Evolutionary conservation across 2,888 invertebrate species (phyloP).

Genomic region (Gasteruption jaculator): DNA sequence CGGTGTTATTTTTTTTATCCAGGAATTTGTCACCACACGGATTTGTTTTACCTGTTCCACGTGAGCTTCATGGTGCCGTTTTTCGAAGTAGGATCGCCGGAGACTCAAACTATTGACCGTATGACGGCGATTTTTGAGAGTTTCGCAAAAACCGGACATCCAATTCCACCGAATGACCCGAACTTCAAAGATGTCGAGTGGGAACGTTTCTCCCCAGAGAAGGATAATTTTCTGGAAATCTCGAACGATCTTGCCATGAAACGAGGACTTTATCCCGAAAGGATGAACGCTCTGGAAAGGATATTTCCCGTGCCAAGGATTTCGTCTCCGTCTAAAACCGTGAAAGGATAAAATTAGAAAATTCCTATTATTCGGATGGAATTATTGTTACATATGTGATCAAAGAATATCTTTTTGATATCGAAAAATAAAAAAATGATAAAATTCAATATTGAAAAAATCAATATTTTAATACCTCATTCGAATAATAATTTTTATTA

Average conservation of each 20-base stretch:
- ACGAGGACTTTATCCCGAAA: slow-evolving; percentile 43
- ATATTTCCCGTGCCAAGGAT: slow-evolving; percentile 37
- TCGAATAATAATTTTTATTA: no score
- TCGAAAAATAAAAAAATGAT: no score
- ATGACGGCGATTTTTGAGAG: slow-evolving; percentile 49
- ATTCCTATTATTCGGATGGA: no score
- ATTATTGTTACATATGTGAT: no score
- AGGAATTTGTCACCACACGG: slow-evolving; percentile 54
- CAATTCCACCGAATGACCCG: slow-evolving; percentile 45
- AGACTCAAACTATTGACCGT: slow-evolving; percentile 46
- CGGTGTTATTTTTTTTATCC: slow-evolving; percentile 9
- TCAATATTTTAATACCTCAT: no score
- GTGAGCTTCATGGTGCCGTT: slow-evolving; percentile 39
- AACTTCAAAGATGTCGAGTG: slow-evolving; percentile 46
- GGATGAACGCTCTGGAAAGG: slow-evolving; percentile 48
- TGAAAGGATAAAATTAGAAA: no score
- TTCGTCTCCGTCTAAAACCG: no score
- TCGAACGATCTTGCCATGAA: slow-evolving; percentile 43
- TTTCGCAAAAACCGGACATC: slow-evolving; percentile 54
- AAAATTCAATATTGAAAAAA: no score
- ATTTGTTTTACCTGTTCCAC: slow-evolving; percentile 54
- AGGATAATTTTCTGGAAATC: slow-evolving; percentile 49
- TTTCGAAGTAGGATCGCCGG: slow-evolving; percentile 48
- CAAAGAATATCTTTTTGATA: no score
- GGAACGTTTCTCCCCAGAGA: slow-evolving; percentile 43